These are phyloP conservation scores for Pammene fasciana DNA, from an alignment of 2,888 invertebrate species.

Conservation along the genomic window DNA sequence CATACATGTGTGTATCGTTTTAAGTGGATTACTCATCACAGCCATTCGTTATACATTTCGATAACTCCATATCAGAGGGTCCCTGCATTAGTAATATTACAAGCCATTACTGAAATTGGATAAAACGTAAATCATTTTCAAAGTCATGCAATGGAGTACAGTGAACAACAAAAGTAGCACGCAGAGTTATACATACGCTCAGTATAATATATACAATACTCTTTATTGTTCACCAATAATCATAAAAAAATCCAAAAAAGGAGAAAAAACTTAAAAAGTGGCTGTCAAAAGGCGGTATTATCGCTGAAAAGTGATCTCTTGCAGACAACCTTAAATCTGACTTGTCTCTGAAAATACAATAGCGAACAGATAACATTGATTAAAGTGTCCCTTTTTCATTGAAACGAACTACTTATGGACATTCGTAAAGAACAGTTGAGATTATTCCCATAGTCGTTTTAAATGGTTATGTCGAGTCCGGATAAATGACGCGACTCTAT, in stretches of 20 bases:
- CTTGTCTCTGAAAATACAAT: too few species aligned
- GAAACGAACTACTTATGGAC: not conserved
- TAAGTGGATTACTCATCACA: not conserved
- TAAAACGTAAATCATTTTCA: not conserved
- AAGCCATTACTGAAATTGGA: not conserved
- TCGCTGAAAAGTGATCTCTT: too few species aligned
- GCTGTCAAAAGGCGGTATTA: too few species aligned
- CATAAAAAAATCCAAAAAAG: too few species aligned
- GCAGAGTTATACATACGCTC: too few species aligned
- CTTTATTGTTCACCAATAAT: too few species aligned
- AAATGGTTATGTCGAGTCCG: not conserved
- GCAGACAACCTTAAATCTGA: too few species aligned
- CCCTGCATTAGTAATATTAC: not conserved
- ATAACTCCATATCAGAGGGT: not conserved
- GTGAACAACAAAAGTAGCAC: too few species aligned
- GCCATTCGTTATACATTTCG: not conserved
- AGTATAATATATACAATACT: too few species aligned
- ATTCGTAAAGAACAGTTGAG: not conserved
- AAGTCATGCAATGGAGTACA: not conserved
- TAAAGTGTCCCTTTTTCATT: not conserved
- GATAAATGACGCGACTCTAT: not conserved
- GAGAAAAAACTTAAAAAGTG: too few species aligned
- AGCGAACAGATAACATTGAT: too few species aligned
- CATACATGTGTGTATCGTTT: not conserved
- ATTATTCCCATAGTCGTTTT: not conserved